Conservation (phyloP, 2,797 vertebrate species). For the Betta splendens region DNA sequence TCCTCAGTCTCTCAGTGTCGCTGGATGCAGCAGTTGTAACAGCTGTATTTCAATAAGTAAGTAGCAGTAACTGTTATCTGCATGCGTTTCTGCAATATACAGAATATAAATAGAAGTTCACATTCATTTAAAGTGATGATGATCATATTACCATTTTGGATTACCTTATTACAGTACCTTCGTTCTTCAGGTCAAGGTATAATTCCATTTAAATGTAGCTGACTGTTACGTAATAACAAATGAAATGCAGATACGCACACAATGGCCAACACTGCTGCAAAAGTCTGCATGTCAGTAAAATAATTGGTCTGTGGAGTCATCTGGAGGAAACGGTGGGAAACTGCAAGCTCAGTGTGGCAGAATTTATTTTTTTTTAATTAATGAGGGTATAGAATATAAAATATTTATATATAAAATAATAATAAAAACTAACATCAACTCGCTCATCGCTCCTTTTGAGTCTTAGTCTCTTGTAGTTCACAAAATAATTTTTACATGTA, state of each 20-base stretch:
- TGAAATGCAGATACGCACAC: not conserved
- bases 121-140: not conserved
- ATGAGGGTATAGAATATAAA: too few relatives aligned
- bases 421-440: too few relatives aligned
- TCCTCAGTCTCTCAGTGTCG: not conserved
- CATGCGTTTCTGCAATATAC: not conserved
- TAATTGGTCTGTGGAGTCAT: constrained; percentile 26
- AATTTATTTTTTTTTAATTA: too few relatives aligned
- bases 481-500: too few relatives aligned
- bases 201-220: not conserved
- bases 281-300: not conserved
- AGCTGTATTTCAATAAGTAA: constrained; percentile 6
- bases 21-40: not conserved
- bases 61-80: not conserved
- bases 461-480: too few relatives aligned
- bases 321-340: constrained; percentile 11
- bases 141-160: not conserved
- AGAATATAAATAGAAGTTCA: too few relatives aligned
- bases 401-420: too few relatives aligned
- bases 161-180: not conserved
- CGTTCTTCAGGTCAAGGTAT: not conserved
- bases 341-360: too few relatives aligned
- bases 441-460: too few relatives aligned
- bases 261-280: not conserved
- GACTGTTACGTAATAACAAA: not conserved